A percentile compares a stretch with the other conserved stretches of the same genome.
Evolutionary conservation across 2,797 vertebrate species (phyloP).

Genomic region (Centropyge bicolor): DNA sequence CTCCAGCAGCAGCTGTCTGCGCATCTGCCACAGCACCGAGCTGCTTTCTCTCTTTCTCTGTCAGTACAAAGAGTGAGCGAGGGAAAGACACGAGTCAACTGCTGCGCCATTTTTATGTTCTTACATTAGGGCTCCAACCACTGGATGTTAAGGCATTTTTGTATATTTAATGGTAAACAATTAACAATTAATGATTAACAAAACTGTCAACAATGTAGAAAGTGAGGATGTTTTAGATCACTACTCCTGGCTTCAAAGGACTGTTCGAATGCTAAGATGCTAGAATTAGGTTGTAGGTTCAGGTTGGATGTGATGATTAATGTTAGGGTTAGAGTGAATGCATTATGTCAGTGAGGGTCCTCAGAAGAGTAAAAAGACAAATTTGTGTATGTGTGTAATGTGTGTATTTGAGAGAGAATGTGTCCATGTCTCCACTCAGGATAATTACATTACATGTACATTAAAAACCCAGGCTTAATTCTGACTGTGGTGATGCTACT

Average conservation of each 20-base stretch:
- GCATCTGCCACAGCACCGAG: constrained; percentile 99
- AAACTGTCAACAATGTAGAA: background rate
- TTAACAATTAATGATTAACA: background rate
- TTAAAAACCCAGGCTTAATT: background rate
- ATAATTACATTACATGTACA: background rate
- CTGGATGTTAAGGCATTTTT: background rate
- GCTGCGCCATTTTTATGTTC: background rate
- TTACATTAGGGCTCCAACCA: background rate
- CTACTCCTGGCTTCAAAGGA: background rate
- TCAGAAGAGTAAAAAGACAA: background rate
- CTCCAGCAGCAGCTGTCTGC: constrained; percentile 95
- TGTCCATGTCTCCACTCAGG: background rate
- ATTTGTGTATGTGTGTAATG: no score
- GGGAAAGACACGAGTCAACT: background rate
- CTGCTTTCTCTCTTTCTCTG: constrained; percentile 96
- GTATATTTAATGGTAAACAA: background rate
- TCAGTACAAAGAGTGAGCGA: background rate
- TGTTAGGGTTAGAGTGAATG: background rate
- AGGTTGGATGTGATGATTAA: no score
- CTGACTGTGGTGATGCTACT: background rate
- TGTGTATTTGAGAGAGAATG: background rate
- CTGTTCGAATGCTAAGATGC: background rate
- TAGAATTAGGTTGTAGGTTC: background rate
- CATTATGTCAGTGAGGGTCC: background rate
- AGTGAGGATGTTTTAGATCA: background rate